Evolutionary conservation across 2,797 vertebrate species (phyloP), one percentile per base, ranked within the genome.

Genomic region (Acridotheres tristis): DNA sequence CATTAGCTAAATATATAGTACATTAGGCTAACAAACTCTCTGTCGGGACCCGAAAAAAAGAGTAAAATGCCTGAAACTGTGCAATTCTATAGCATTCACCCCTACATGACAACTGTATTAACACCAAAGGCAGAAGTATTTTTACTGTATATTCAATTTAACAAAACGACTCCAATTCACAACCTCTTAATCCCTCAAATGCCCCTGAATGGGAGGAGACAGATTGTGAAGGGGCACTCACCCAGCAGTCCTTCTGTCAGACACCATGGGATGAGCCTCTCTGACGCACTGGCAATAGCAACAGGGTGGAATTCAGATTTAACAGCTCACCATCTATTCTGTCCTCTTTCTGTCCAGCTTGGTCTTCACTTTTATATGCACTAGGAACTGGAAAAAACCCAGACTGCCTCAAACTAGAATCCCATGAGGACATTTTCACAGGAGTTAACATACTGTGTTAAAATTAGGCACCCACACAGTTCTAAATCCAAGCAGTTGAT

Each of bases 401-500:
- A 78, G 29, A 75, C 34, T 59, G 30, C 48, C 63, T 95, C 59
- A 53, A 88, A 91, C 73, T 51, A 81, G 76, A 93, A 94, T 84
- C 43, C 48, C 63, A 89, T 19, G 58, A 88, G 66, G 80, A 90
- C 76, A 59, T 90, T 93, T 95, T 92, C 72, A 82, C 48, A 82
- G 42, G 75, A 95, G 43, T 84, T 93, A 94, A 78, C 80, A 85
- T 80, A 74, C 16, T 88, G 85, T 77, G 89, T 90, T 88, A 87
- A 91, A 88, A 90, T 88, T 90, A 90, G 80, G 85, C 62, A 93
- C 91, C 93, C 88, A 91, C 95, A 76, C 90, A 91, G 59, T 88
- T 92, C 94, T 92, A 96, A 95, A 96, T 93, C 57, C 68, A 93
- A 89, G 38, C 81, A 89, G 61, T 83, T 94, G 89, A 91, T 81